These are phyloP conservation scores for Bufotes viridis DNA, from an alignment of 2,797 vertebrate genomes.

Conservation along the genomic window DNA sequence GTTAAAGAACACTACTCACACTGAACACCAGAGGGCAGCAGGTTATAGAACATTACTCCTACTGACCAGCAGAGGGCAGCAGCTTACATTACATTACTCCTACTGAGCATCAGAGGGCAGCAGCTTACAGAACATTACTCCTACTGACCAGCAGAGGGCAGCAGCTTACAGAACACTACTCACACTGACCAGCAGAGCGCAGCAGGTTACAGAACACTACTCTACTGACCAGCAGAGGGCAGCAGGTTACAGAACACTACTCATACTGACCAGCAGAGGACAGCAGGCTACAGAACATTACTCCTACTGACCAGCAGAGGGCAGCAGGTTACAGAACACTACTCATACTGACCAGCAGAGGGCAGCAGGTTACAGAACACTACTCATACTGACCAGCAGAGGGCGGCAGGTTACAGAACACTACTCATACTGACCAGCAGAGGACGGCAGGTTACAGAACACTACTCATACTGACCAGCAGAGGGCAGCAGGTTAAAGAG, in stretches of 20 bases:
- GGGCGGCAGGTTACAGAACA: too few relatives aligned
- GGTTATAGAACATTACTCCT: too few relatives aligned
- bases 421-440: too few relatives aligned
- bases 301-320: background rate
- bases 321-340: too few relatives aligned
- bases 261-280: background rate
- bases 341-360: too few relatives aligned
- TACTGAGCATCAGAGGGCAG: background rate
- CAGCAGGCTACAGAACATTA: background rate
- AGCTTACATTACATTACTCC: background rate
- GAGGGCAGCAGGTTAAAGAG: background rate
- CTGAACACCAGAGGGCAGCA: too few relatives aligned
- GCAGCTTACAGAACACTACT: background rate
- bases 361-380: too few relatives aligned
- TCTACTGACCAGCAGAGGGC: conserved; percentile 20
- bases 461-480: background rate
- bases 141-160: conserved; percentile 25
- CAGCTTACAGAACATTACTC: background rate
- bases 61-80: background rate
- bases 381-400: too few relatives aligned
- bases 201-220: background rate
- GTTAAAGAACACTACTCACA: background rate
- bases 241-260: background rate
- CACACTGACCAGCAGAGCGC: too few relatives aligned
- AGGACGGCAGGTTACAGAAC: background rate